Conservation (phyloP, 2,797 vertebrate genomes). For the Lithobates pipiens region DNA sequence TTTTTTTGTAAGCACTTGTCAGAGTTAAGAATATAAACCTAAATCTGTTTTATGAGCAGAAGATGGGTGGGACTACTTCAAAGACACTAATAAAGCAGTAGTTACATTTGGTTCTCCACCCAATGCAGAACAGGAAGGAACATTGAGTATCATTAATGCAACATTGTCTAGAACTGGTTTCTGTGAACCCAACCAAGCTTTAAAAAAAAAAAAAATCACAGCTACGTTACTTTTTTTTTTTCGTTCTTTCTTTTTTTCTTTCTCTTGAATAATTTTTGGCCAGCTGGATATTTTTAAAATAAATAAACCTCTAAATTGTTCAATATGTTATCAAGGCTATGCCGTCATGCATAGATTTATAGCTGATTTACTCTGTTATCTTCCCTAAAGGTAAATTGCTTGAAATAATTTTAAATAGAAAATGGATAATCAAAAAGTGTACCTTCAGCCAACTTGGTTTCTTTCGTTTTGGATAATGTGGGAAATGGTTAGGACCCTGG, state of each 20-base stretch:
- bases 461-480: too few relatives aligned
- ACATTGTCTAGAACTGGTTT: conserved; percentile 7
- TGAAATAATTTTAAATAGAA: too few relatives aligned
- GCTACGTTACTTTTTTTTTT: neutral
- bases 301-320: neutral
- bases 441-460: too few relatives aligned
- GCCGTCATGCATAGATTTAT: too few relatives aligned
- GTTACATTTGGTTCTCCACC: conserved; percentile 21
- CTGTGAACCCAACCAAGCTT: neutral
- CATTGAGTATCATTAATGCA: neutral
- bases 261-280: neutral
- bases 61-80: conserved; percentile 52
- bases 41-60: conserved; percentile 57
- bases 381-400: too few relatives aligned
- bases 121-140: neutral
- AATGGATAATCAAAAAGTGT: too few relatives aligned
- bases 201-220: neutral
- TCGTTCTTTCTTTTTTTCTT: neutral
- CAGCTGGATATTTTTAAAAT: neutral
- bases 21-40: conserved; percentile 49
- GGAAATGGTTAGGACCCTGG: too few relatives aligned
- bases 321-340: neutral
- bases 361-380: too few relatives aligned
- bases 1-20: conserved; percentile 33
- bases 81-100: conserved; percentile 54